Evolutionary conservation across 2,888 invertebrate genomes (phyloP).

Genomic region (Neria commutata): DNA sequence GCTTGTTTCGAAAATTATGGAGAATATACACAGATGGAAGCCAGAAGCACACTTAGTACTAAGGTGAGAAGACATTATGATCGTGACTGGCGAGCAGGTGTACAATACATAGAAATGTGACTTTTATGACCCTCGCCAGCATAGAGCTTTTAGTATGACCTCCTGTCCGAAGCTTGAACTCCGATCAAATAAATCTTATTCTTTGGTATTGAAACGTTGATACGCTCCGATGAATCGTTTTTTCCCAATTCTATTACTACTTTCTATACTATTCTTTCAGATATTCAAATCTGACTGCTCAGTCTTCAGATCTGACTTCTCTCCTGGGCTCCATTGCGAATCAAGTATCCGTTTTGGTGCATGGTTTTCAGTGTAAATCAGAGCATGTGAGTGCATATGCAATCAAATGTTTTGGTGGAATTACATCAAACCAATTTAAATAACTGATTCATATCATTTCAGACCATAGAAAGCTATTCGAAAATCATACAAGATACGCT

Average conservation of each 20-base stretch:
- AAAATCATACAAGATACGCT: conserved; percentile 63
- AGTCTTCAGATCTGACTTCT: conserved; percentile 56
- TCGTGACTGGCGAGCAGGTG: too few relatives aligned
- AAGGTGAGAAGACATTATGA: conserved; percentile 43
- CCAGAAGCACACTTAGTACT: conserved; percentile 67
- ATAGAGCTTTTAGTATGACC: too few relatives aligned
- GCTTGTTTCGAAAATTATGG: conserved; percentile 74
- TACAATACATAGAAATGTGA: too few relatives aligned
- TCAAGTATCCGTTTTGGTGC: conserved; percentile 74
- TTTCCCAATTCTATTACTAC: too few relatives aligned
- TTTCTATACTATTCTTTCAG: too few relatives aligned
- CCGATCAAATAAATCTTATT: too few relatives aligned
- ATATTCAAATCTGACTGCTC: conserved; percentile 54
- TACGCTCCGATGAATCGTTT: too few relatives aligned
- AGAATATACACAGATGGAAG: conserved; percentile 69
- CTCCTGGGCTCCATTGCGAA: conserved; percentile 77
- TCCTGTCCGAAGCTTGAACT: too few relatives aligned
- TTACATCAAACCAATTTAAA: too few relatives aligned
- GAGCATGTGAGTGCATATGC: conserved; percentile 66
- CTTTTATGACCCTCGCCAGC: too few relatives aligned
- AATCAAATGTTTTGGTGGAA: too few relatives aligned
- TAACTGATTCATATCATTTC: background rate
- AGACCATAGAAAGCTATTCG: conserved; percentile 78
- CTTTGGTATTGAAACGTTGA: too few relatives aligned
- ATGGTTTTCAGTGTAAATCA: conserved; percentile 71